phyloP scores from a whole-genome alignment of 2,888 invertebrate species.

The Sesamia inferens region DNA sequence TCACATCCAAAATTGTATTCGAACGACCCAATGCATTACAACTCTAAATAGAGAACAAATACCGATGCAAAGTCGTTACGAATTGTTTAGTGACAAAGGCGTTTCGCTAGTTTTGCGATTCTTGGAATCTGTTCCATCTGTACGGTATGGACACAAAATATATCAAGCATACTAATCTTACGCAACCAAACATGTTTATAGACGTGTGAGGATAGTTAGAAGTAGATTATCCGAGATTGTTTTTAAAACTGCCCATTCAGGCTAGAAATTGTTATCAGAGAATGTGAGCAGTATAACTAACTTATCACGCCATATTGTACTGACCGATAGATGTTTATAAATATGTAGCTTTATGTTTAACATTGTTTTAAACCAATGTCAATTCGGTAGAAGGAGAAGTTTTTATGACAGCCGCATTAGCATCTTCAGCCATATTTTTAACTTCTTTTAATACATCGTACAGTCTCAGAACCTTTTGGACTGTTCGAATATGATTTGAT shows the following conservation, averaged over 20 bases:
- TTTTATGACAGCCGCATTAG: background rate
- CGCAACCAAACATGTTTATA: slow-evolving; percentile 36
- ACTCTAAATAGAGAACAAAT: slow-evolving; percentile 15
- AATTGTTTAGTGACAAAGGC: slow-evolving; percentile 21
- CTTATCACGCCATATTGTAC: slow-evolving; percentile 24
- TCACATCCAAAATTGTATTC: background rate
- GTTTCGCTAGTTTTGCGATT: slow-evolving; percentile 22
- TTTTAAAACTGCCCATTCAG: slow-evolving; percentile 22
- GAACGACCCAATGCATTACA: background rate
- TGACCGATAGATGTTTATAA: slow-evolving; percentile 9
- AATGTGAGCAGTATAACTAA: slow-evolving; percentile 32
- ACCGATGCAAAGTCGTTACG: background rate
- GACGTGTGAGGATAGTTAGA: slow-evolving; percentile 7
- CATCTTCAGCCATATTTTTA: background rate
- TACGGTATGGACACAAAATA: slow-evolving; percentile 21
- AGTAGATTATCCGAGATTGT: slow-evolving; percentile 28
- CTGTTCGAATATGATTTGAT: background rate
- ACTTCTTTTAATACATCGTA: background rate
- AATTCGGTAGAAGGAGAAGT: background rate
- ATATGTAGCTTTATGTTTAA: background rate
- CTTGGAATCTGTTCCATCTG: slow-evolving; percentile 25
- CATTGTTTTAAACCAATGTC: background rate
- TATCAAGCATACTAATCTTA: slow-evolving; percentile 36
- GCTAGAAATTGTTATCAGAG: slow-evolving; percentile 41
- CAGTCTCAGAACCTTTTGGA: background rate